These are phyloP conservation scores for Spialia ferax DNA, from an alignment of 2,888 invertebrate species.

Conservation along the genomic window DNA sequence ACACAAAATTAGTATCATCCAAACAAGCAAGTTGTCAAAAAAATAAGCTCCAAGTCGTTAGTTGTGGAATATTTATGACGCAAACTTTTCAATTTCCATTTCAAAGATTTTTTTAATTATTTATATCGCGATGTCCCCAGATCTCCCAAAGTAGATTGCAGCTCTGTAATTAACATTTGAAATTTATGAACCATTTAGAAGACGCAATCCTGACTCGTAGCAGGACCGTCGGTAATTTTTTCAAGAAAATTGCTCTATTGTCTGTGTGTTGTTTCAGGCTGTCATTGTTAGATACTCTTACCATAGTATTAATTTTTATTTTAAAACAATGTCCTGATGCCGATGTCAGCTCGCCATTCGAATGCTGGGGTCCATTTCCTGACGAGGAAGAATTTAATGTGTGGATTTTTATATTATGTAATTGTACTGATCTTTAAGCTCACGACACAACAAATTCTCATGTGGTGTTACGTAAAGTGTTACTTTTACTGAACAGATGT, in stretches of 20 bases:
- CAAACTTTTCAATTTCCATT: conserved; percentile 39
- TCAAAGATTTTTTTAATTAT: conserved; percentile 36
- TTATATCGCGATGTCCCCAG: conserved; percentile 40
- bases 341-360: too few relatives aligned
- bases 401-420: too few relatives aligned
- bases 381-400: too few relatives aligned
- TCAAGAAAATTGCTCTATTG: conserved; percentile 26
- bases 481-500: too few relatives aligned
- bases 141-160: conserved; percentile 37
- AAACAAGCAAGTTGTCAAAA: background rate
- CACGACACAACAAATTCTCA: too few relatives aligned
- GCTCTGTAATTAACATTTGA: conserved; percentile 39
- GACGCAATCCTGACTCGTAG: conserved; percentile 17
- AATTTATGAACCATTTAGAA: conserved; percentile 40
- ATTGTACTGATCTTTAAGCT: too few relatives aligned
- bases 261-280: conserved; percentile 27
- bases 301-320: background rate
- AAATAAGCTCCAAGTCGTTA: background rate
- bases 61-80: conserved; percentile 21
- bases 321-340: too few relatives aligned
- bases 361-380: too few relatives aligned
- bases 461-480: too few relatives aligned
- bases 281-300: conserved; percentile 16
- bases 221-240: conserved; percentile 11
- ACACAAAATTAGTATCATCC: background rate